These are phyloP conservation scores for Hycleus cichorii DNA, from an alignment of 1,140 invertebrate genomes.

Conservation along the genomic window DNA sequence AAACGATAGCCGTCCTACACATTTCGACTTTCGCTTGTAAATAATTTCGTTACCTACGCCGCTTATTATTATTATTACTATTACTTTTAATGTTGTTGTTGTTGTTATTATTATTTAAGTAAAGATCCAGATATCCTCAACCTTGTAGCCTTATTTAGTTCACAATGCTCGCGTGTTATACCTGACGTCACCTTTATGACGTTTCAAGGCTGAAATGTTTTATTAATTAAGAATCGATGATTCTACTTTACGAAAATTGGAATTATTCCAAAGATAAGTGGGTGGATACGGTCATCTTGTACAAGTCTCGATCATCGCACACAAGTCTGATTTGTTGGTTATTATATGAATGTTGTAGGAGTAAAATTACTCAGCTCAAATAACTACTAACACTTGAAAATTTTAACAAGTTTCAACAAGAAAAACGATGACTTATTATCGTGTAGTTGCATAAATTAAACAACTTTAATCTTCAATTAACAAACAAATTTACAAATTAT, in stretches of 20 bases:
- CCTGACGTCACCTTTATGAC: constrained; percentile 1
- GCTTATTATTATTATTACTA: background rate
- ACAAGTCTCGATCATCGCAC: background rate
- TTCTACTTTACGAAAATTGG: background rate
- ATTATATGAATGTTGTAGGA: constrained; percentile 14
- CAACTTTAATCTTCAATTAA: background rate
- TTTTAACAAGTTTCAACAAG: constrained; percentile 13
- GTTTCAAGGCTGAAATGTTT: no score
- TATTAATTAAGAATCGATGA: no score
- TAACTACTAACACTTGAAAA: constrained; percentile 13
- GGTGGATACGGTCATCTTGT: background rate
- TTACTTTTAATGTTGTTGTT: no score
- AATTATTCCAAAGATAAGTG: background rate
- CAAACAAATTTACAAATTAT: background rate
- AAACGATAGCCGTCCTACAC: constrained; percentile 19
- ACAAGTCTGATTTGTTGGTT: constrained; percentile 16
- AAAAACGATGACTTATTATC: background rate
- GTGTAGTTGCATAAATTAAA: background rate
- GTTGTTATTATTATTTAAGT: no score
- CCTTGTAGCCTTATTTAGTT: constrained; percentile 21
- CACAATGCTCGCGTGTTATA: constrained; percentile 2
- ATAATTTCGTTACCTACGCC: constrained; percentile 19
- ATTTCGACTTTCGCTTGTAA: constrained; percentile 18
- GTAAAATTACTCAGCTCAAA: constrained; percentile 19
- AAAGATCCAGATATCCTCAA: constrained; percentile 16